These are phyloP conservation scores for Sturnira hondurensis DNA, from an alignment of 2,113 vertebrate species.

Conservation along the genomic window DNA sequence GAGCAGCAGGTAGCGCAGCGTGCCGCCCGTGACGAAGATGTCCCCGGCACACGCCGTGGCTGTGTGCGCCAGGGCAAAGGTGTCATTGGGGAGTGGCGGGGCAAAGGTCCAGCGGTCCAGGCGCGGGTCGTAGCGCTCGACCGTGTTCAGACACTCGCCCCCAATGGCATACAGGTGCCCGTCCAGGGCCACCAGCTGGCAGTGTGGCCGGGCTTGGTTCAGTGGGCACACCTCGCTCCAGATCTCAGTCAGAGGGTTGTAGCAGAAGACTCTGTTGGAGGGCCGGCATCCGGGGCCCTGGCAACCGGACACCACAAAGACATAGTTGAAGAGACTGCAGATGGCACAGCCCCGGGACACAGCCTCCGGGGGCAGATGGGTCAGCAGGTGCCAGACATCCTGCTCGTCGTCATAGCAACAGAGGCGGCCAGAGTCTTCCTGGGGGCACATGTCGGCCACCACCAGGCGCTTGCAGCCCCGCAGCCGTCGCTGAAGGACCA, in stretches of 20 bases:
- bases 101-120: slow-evolving; percentile 89
- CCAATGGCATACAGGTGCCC: slow-evolving; percentile 93
- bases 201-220: slow-evolving; percentile 91
- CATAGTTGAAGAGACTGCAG: slow-evolving; percentile 95
- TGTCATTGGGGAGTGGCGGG: slow-evolving; percentile 88
- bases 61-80: slow-evolving; percentile 91
- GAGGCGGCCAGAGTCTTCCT: slow-evolving; percentile 81
- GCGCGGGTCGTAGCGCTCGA: slow-evolving; percentile 92
- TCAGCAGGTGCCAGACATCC: slow-evolving; percentile 86
- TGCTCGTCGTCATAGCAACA: slow-evolving; percentile 87
- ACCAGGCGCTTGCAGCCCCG: slow-evolving; percentile 81
- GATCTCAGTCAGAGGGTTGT: slow-evolving; percentile 89
- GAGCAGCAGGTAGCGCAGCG: slow-evolving; percentile 86
- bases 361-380: slow-evolving; percentile 85
- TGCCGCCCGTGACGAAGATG: slow-evolving; percentile 91
- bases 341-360: slow-evolving; percentile 87
- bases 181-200: slow-evolving; percentile 90
- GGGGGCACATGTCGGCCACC: slow-evolving; percentile 85
- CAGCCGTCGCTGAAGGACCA: slow-evolving; percentile 84
- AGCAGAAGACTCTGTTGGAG: slow-evolving; percentile 92
- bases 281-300: slow-evolving; percentile 76
- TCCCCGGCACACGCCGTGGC: slow-evolving; percentile 86
- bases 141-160: slow-evolving; percentile 91
- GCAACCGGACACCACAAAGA: slow-evolving; percentile 91
- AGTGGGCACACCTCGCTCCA: slow-evolving; percentile 92